These are phyloP conservation scores for Acrossocheilus fasciatus DNA, from an alignment of 2,797 vertebrate species.

Conservation along the genomic window DNA sequence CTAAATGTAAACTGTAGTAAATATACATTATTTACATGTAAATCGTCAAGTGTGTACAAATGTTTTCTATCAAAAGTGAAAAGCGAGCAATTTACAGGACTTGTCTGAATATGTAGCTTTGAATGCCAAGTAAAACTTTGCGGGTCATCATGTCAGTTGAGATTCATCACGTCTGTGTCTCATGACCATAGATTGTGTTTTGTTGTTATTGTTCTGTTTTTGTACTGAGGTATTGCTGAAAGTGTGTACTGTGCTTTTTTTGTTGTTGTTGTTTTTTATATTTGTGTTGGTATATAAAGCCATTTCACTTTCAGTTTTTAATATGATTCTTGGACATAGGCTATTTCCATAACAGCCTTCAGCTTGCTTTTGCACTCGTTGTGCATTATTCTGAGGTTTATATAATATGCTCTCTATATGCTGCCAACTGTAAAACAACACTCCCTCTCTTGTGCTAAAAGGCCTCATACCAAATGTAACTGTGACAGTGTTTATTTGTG, in stretches of 20 bases:
- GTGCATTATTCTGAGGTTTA: background rate
- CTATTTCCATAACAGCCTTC: too few relatives aligned
- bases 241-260: background rate
- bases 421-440: background rate
- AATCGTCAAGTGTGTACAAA: background rate
- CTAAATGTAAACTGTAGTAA: constrained; percentile 15
- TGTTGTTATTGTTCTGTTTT: constrained; percentile 6
- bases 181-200: background rate
- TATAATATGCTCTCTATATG: background rate
- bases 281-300: background rate
- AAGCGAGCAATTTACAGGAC: background rate
- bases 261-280: background rate
- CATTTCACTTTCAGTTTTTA: background rate
- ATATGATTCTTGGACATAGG: background rate
- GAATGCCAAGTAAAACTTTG: background rate
- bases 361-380: background rate
- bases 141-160: background rate
- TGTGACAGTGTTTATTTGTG: background rate
- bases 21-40: background rate
- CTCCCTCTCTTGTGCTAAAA: background rate
- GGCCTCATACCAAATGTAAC: background rate
- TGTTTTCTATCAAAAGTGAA: background rate
- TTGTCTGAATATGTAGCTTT: background rate
- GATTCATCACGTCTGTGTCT: background rate
- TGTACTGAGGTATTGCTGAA: background rate